Evolutionary conservation across 1,140 invertebrate species (phyloP).

Genomic region (Tribolium madens): DNA sequence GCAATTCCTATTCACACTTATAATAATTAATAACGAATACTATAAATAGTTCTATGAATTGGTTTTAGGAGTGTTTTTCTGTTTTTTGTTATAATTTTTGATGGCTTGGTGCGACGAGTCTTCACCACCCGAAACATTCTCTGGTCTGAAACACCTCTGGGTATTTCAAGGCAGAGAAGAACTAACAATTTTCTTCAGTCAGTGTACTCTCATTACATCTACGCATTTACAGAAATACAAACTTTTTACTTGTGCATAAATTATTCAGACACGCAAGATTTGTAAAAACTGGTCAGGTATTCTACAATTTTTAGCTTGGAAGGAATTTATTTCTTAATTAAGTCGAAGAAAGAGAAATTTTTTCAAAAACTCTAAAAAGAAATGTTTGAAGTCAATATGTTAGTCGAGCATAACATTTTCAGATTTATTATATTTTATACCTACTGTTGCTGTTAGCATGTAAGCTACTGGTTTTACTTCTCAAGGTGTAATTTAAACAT

Average conservation of each 20-base stretch:
- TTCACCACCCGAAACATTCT: background rate
- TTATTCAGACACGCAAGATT: background rate
- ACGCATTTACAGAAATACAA: background rate
- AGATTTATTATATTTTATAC: background rate
- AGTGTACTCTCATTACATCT: background rate
- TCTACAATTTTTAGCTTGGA: background rate
- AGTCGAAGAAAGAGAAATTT: background rate
- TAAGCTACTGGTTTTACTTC: constrained; percentile 13
- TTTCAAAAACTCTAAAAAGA: background rate
- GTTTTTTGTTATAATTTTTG: too few species aligned
- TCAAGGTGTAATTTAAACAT: background rate
- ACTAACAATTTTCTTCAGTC: background rate
- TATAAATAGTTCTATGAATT: too few species aligned
- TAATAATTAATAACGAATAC: too few species aligned
- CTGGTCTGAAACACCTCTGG: too few species aligned
- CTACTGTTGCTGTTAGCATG: background rate
- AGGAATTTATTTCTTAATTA: background rate
- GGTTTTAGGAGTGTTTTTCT: too few species aligned
- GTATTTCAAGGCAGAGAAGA: background rate
- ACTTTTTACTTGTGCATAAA: background rate
- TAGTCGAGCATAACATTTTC: background rate
- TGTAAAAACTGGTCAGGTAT: background rate
- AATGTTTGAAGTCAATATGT: background rate
- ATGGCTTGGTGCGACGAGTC: too few species aligned
- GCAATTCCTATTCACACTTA: too few species aligned